Evolutionary conservation across 2,113 vertebrate species (phyloP).

Genomic region (Eubucco bourcierii): DNA sequence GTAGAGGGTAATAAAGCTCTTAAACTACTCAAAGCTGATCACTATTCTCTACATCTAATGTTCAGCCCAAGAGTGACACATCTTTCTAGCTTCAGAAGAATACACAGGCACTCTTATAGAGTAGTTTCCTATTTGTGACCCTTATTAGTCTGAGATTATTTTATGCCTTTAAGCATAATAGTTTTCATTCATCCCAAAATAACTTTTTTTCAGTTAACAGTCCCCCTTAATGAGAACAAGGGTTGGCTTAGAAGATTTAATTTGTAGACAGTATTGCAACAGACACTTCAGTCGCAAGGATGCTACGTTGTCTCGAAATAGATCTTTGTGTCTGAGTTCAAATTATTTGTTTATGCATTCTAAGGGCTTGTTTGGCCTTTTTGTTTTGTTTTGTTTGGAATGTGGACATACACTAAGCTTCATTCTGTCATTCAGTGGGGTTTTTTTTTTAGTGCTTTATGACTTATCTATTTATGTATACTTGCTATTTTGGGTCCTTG

Average conservation of each 20-base stretch:
- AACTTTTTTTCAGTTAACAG: neutral
- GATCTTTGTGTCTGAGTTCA: neutral
- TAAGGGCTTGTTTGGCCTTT: slow-evolving; percentile 30
- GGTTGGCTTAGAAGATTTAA: neutral
- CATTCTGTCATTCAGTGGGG: neutral
- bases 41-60: neutral
- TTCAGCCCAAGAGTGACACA: neutral
- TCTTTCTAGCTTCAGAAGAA: neutral
- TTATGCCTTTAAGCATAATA: neutral
- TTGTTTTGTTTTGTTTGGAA: slow-evolving; percentile 25
- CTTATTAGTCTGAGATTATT: neutral
- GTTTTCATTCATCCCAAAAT: neutral
- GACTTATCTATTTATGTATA: slow-evolving; percentile 50
- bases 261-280: neutral
- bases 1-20: neutral
- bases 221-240: neutral
- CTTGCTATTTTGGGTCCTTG: slow-evolving; percentile 31
- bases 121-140: neutral
- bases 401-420: slow-evolving; percentile 29
- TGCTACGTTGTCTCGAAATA: neutral
- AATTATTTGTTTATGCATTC: slow-evolving; percentile 55
- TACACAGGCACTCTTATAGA: neutral
- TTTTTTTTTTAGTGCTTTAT: neutral
- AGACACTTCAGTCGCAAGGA: neutral
- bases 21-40: neutral